Evolutionary conservation across 2,888 invertebrate genomes (phyloP), one percentile per base, ranked within the genome.

Genomic region (Anodontia alba): DNA sequence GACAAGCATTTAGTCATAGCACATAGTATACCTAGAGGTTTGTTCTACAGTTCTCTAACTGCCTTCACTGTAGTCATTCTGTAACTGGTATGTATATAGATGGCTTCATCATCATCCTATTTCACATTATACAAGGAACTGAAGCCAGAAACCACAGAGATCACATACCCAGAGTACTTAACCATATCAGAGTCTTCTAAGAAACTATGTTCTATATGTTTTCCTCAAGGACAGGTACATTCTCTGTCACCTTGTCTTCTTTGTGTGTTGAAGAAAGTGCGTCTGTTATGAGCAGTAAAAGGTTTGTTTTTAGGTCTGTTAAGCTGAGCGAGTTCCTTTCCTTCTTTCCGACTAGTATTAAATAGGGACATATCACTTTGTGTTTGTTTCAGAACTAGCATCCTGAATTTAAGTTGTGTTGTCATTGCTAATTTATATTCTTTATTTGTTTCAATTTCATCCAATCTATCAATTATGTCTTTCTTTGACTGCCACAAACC

Each of bases 401-500:
- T 69, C 20, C 31, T 12, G 33, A 69, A 46, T 46, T 69, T 69
- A 12, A 69, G 29, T 43, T 69, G 69, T 0, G 33, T 15, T 20
- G 20, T 26, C 8, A 69, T 20, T 10, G 31, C 46, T 69, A 20
- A 43, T 15, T 69, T 69, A 43, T 69, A 43, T 33, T 69, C 69
- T 31, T 0, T 69, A 17, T 7, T 0, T 20, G 69, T 43, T 23
- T 43, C 8, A 8, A 46, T 69, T 29, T 43, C 46, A 26, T 7
- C 20, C 38, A 80, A 31, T n/a, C 29, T 36, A 7, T 69, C 42
- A 17, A 43, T 23, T 20, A 80, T 74, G 42, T 71, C 31, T 31
- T 51, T 36, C 46, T 46, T 43, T 10, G 67, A 72, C 42, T 83
- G 83, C 80, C 80, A 83, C 1, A 82, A 69, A 3, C 83, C 80